phyloP scores from a whole-genome alignment of 1,140 invertebrate genomes.

The Drosophila pandora region DNA sequence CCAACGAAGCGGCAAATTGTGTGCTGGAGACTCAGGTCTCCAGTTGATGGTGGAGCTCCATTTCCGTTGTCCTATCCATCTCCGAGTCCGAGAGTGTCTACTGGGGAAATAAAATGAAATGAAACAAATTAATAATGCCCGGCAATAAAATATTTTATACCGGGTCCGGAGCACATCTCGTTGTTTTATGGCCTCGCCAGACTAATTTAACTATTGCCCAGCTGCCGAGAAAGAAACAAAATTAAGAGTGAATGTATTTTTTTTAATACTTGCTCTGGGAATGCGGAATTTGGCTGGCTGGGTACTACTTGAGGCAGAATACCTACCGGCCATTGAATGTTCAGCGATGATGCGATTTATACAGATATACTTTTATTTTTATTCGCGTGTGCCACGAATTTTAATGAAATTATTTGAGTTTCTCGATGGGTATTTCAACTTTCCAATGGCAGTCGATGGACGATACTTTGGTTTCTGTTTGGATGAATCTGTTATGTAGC shows the following conservation, averaged over 20 bases:
- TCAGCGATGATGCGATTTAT: slow-evolving; percentile 39
- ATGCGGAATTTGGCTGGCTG: background rate
- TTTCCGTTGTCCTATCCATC: background rate
- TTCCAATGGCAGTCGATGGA: slow-evolving; percentile 6
- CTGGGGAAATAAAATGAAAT: slow-evolving; percentile 27
- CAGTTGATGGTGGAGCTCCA: slow-evolving; percentile 9
- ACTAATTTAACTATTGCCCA: slow-evolving; percentile 64
- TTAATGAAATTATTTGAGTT: slow-evolving; percentile 50
- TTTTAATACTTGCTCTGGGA: slow-evolving; percentile 3
- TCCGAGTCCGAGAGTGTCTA: background rate
- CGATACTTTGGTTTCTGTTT: background rate
- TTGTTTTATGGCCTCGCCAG: slow-evolving; percentile 53
- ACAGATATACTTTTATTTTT: slow-evolving; percentile 31
- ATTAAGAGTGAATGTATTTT: slow-evolving; percentile 17
- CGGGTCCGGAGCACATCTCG: slow-evolving; percentile 31
- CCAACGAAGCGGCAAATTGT: slow-evolving; percentile 43
- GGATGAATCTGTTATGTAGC: background rate
- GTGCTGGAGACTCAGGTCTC: slow-evolving; percentile 10
- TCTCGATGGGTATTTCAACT: slow-evolving; percentile 19
- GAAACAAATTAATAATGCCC: slow-evolving; percentile 71
- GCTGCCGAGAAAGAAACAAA: background rate
- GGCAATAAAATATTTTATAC: slow-evolving; percentile 67
- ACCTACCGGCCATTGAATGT: background rate
- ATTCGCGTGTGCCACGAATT: slow-evolving; percentile 48
- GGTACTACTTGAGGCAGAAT: slow-evolving; percentile 9